A percentile compares a stretch with the other conserved stretches of the same genome.
phyloP scores from a whole-genome alignment of 2,888 invertebrate species.

The Osedax fenrisi region DNA sequence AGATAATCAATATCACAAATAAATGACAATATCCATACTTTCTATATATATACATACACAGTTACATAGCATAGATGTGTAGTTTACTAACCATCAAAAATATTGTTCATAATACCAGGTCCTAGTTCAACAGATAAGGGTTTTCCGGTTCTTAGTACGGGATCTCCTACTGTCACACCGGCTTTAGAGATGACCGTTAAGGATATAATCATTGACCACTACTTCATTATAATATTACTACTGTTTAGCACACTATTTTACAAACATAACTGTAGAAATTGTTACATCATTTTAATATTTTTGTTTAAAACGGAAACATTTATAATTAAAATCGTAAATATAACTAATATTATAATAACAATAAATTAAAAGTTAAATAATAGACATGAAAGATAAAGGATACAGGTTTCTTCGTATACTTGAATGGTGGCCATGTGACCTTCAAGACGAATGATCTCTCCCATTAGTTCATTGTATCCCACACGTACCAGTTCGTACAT shows the following conservation, averaged over 20 bases:
- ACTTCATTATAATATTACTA: neutral
- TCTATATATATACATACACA: no score
- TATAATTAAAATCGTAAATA: no score
- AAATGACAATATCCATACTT: no score
- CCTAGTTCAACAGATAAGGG: conserved; percentile 96
- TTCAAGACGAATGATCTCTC: conserved; percentile 98
- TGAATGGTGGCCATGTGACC: conserved; percentile 99
- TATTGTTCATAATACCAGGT: conserved; percentile 95
- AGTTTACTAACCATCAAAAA: conserved; percentile 85
- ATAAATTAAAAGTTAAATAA: no score
- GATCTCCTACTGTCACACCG: conserved; percentile 97
- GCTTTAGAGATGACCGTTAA: no score
- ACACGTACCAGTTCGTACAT: conserved; percentile 99
- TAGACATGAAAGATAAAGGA: conserved; percentile 43
- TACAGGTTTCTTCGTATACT: conserved; percentile 62
- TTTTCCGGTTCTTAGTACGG: conserved; percentile 92
- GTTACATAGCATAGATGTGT: no score
- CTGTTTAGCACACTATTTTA: no score
- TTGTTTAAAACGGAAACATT: no score
- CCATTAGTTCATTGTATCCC: conserved; percentile 91
- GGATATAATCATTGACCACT: neutral
- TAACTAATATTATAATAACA: no score
- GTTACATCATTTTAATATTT: no score
- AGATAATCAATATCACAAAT: no score
- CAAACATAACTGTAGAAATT: no score